Evolutionary conservation across 2,113 vertebrate genomes (phyloP).

Genomic region (Pelvicachromis taeniatus): DNA sequence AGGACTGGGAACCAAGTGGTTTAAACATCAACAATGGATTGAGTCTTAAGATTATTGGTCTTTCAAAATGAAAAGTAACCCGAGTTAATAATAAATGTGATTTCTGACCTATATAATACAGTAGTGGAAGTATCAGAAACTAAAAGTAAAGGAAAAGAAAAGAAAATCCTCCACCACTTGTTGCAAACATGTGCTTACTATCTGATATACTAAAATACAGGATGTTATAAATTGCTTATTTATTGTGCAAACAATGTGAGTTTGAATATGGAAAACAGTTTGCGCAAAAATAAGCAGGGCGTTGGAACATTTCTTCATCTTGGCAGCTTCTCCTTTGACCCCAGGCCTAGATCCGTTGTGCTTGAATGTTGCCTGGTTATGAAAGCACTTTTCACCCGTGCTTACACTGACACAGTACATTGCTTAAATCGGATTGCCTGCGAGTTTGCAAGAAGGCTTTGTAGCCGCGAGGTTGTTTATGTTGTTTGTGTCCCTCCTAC

Average conservation of each 20-base stretch:
- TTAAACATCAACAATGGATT: background rate
- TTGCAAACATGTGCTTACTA: conserved; percentile 8
- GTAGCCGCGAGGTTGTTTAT: background rate
- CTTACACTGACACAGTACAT: background rate
- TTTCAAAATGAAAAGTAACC: background rate
- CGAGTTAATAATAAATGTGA: background rate
- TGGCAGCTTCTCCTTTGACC: conserved; percentile 36
- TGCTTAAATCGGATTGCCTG: background rate
- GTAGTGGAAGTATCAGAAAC: background rate
- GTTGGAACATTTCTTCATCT: conserved; percentile 7
- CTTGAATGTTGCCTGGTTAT: conserved; percentile 6
- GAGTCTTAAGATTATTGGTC: background rate
- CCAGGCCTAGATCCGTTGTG: background rate
- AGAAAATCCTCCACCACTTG: background rate
- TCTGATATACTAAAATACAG: background rate
- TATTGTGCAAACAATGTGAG: conserved; percentile 11
- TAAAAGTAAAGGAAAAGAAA: background rate
- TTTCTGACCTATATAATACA: background rate
- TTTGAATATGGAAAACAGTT: conserved; percentile 44
- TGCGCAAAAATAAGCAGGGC: background rate
- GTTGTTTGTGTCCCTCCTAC: background rate
- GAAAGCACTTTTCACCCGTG: conserved; percentile 8
- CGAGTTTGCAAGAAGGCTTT: background rate
- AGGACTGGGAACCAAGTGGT: background rate
- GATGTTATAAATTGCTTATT: conserved; percentile 9